These are phyloP conservation scores for Ischnus inquisitorius DNA, from an alignment of 2,888 invertebrate species.

Conservation along the genomic window DNA sequence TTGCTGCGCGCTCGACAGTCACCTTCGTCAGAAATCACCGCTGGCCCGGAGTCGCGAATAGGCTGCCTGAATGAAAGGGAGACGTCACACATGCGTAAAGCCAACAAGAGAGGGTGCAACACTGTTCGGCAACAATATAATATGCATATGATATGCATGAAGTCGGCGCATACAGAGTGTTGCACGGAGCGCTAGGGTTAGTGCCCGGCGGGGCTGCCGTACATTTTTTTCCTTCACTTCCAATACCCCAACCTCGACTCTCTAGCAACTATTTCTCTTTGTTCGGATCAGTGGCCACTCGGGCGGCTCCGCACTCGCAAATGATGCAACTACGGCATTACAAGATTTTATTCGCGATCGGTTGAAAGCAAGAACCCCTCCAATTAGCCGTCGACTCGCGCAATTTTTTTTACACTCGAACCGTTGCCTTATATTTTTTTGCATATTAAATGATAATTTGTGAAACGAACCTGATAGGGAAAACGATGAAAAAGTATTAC, in stretches of 20 bases:
- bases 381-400: not conserved
- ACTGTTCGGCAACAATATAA: constrained; percentile 23
- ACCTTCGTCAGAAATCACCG: constrained; percentile 56
- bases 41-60: constrained; percentile 21
- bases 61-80: not conserved
- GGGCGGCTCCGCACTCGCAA: not conserved
- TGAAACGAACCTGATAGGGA: too few relatives aligned
- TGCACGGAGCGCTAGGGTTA: not conserved
- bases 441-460: too few relatives aligned
- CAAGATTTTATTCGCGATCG: not conserved
- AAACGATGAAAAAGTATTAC: too few relatives aligned
- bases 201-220: not conserved
- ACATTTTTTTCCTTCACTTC: not conserved
- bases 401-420: too few relatives aligned
- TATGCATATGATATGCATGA: constrained; percentile 9
- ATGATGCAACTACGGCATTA: not conserved
- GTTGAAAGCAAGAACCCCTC: not conserved
- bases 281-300: not conserved
- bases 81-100: constrained; percentile 15
- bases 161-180: not conserved
- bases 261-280: not conserved
- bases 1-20: constrained; percentile 66
- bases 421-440: too few relatives aligned
- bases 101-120: constrained; percentile 13
- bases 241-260: not conserved